phyloP scores from a whole-genome alignment of 2,888 invertebrate species.

The Pollenia amentaria region DNA sequence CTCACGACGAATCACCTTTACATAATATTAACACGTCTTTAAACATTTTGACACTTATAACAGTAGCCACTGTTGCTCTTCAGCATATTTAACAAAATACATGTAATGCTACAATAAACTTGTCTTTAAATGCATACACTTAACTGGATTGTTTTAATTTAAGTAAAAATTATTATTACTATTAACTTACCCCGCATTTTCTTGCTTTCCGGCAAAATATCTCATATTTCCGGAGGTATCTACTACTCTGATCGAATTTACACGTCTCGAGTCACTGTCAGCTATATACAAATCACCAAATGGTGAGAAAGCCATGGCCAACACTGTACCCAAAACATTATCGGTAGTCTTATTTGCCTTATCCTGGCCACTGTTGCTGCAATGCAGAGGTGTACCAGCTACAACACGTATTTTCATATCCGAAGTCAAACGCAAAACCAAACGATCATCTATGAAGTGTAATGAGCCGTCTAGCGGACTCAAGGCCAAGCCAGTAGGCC shows the following conservation, averaged over 20 bases:
- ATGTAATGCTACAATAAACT: slow-evolving; percentile 10
- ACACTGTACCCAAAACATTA: slow-evolving; percentile 92
- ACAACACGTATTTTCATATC: slow-evolving; percentile 96
- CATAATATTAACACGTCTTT: no score
- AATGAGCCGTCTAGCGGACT: slow-evolving; percentile 97
- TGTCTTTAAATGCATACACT: neutral
- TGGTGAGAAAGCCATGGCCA: slow-evolving; percentile 95
- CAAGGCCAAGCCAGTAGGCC: slow-evolving; percentile 98
- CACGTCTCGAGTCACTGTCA: slow-evolving; percentile 94
- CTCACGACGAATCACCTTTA: no score
- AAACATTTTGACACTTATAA: neutral
- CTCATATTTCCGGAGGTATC: slow-evolving; percentile 95
- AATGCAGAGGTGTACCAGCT: slow-evolving; percentile 97
- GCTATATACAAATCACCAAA: slow-evolving; percentile 96
- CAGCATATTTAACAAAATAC: neutral
- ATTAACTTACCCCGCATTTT: slow-evolving; percentile 84
- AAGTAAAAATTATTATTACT: neutral
- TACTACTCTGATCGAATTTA: slow-evolving; percentile 93
- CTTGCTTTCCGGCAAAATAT: slow-evolving; percentile 95
- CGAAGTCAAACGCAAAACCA: slow-evolving; percentile 95
- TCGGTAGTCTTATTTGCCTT: slow-evolving; percentile 87
- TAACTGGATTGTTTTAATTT: no score
- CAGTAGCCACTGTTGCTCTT: neutral
- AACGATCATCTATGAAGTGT: slow-evolving; percentile 97
- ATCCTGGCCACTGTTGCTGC: slow-evolving; percentile 87